Base-by-base conservation (phyloP, 2,113 vertebrate species). In the Lepus europaeus region DNA sequence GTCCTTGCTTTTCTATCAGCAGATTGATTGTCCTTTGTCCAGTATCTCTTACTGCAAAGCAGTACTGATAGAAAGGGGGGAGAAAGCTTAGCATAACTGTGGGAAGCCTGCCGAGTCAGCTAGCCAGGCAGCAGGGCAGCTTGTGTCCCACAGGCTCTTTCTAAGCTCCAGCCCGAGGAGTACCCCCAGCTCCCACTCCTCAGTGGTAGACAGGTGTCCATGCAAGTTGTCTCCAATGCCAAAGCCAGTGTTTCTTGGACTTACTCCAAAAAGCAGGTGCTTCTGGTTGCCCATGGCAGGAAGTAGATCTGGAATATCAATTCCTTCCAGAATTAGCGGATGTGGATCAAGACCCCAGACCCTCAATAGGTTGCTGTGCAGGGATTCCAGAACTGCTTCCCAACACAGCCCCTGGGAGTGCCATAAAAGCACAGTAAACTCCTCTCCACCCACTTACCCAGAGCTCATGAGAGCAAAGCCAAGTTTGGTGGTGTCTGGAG, bases 1-100 rank as follows among this genome's bases (percentile, higher is more conserved):
- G 96, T 95, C 95, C 74, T 79, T 91, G 39, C 14, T 96, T 97
- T 94, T 80, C 22, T 95, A 76, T 98, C 85, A 89, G 73, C 33
- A 36, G 39, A 94, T 33, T 90, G 95, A 66, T 49, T 77, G 80
- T 79, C 68, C 31, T 76, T 85, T 96, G 84, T 90, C 17, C 33
- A 6, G 27, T 76, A 73, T 97, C 45, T 87, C 33, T 93, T 59
- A 14, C 12, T 70, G 61, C 76, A 80, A 73, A 95, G 64, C 39
- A 49, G 53, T 64, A 13, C 70, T 94, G 88, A 95, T 84, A 95
- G 72, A 56, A 69, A 80, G 51, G 45, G 23, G 49, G 77, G 56
- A 82, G 70, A 91, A 72, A 45, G 12, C 31, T 36, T 27, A 90
- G 70, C 13, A 6, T 19, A 6, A 10, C 33, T 22, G 70, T 74